Evolutionary conservation across 2,888 invertebrate genomes (phyloP).

Genomic region (Zelleria hepariella): DNA sequence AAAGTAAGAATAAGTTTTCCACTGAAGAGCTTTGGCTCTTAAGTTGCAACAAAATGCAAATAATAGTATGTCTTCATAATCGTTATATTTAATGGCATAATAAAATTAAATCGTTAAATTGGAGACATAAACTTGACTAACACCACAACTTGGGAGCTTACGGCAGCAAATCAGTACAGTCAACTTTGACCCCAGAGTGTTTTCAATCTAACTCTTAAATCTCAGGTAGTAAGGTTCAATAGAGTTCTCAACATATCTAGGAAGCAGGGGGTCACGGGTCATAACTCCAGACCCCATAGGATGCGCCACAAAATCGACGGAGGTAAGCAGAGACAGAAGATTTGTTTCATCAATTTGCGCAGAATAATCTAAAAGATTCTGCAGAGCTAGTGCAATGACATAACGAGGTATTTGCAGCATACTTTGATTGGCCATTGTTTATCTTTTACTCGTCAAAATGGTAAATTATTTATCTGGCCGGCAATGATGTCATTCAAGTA

Average conservation of each 20-base stretch:
- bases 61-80: background rate
- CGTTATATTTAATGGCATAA: background rate
- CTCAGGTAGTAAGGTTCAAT: background rate
- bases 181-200: background rate
- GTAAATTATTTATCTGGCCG: too few relatives aligned
- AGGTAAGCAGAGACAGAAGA: background rate
- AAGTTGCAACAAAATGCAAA: background rate
- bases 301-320: background rate
- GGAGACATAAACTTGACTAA: background rate
- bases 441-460: too few relatives aligned
- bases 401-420: too few relatives aligned
- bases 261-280: background rate
- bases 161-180: background rate
- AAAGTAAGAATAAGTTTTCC: too few relatives aligned
- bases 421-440: too few relatives aligned
- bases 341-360: background rate
- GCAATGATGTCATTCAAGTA: too few relatives aligned
- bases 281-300: background rate
- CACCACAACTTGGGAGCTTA: background rate
- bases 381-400: too few relatives aligned
- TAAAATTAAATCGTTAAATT: background rate
- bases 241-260: background rate
- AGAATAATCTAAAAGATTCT: too few relatives aligned
- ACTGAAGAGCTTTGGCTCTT: too few relatives aligned
- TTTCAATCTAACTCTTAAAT: background rate